Conservation (phyloP, 2,888 invertebrate species). For the Parnassius apollo region DNA sequence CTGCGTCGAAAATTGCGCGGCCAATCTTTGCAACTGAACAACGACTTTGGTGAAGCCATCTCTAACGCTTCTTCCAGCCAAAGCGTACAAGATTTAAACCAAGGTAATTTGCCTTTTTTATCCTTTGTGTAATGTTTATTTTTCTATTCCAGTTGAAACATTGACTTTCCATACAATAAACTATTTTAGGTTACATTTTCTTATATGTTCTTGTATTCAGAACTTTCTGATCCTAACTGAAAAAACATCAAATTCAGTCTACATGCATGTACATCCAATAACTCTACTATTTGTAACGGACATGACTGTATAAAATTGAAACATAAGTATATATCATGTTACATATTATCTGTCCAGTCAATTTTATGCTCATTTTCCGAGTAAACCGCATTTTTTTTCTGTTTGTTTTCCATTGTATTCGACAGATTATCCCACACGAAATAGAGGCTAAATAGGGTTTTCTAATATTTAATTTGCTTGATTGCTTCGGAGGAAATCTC, state of each 20-base stretch:
- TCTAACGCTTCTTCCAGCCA: slow-evolving; percentile 92
- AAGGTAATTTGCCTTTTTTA: slow-evolving; percentile 70
- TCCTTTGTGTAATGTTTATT: neutral
- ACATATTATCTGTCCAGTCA: slow-evolving; percentile 41
- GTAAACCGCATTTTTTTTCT: slow-evolving; percentile 71
- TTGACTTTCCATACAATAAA: too few relatives aligned
- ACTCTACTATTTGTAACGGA: too few relatives aligned
- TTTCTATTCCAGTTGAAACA: too few relatives aligned
- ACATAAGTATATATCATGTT: neutral
- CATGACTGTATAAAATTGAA: too few relatives aligned
- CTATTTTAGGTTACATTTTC: too few relatives aligned
- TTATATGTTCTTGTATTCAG: too few relatives aligned
- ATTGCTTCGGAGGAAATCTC: slow-evolving; percentile 76
- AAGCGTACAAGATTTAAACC: slow-evolving; percentile 88
- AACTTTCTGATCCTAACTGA: too few relatives aligned
- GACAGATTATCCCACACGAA: slow-evolving; percentile 64
- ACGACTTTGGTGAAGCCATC: slow-evolving; percentile 84
- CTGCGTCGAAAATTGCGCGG: slow-evolving; percentile 87
- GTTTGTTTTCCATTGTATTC: slow-evolving; percentile 74
- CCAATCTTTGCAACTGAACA: slow-evolving; percentile 81
- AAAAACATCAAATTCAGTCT: too few relatives aligned
- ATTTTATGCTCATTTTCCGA: slow-evolving; percentile 12
- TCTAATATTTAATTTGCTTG: slow-evolving; percentile 77
- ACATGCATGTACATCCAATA: too few relatives aligned
- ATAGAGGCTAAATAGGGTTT: slow-evolving; percentile 57